phyloP scores from a whole-genome alignment of 2,797 vertebrate species.

The Erpetoichthys calabaricus region DNA sequence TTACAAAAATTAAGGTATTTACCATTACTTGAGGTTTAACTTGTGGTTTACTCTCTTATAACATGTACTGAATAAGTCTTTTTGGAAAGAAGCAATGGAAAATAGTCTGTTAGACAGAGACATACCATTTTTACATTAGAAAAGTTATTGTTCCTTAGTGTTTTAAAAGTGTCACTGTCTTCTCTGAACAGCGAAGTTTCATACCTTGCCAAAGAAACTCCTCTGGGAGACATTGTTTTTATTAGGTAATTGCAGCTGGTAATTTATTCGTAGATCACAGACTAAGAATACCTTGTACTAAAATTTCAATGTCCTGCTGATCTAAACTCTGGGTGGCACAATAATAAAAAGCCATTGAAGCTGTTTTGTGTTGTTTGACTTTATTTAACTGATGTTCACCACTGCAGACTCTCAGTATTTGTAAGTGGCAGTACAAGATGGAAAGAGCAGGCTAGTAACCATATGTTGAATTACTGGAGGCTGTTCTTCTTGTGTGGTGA shows the following conservation, averaged over 20 bases:
- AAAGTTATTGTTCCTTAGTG: no score
- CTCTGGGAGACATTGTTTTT: background rate
- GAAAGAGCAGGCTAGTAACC: constrained; percentile 16
- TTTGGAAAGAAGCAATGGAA: no score
- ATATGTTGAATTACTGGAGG: constrained; percentile 16
- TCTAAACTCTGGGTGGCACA: constrained; percentile 12
- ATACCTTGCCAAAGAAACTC: background rate
- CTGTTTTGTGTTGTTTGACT: constrained; percentile 18
- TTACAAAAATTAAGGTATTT: no score
- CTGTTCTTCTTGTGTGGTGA: background rate
- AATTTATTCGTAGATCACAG: constrained; percentile 14
- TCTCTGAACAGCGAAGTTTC: no score
- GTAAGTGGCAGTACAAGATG: no score
- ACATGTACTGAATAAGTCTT: no score
- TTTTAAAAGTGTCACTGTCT: no score
- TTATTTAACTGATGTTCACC: constrained; percentile 12
- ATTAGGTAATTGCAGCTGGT: background rate
- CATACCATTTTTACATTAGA: no score
- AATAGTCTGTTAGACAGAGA: no score
- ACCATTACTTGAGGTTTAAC: no score
- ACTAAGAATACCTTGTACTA: constrained; percentile 9
- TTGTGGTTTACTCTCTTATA: no score
- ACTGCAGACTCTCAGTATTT: constrained; percentile 16
- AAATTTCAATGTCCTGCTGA: constrained; percentile 19
- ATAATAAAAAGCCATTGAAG: constrained; percentile 20